phyloP scores from a whole-genome alignment of 2,888 invertebrate species.

The Spialia ferax region DNA sequence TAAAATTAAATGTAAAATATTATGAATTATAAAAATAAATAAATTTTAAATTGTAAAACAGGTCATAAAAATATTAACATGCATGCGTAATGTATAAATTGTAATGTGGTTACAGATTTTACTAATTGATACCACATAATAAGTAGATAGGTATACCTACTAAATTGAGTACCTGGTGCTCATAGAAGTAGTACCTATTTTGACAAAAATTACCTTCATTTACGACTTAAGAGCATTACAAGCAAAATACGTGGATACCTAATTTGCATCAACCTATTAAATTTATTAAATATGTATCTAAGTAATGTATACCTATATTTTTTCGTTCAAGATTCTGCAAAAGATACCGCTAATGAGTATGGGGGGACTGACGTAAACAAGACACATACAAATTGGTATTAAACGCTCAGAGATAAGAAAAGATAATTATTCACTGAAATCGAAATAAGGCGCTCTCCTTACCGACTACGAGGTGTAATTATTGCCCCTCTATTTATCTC shows the following conservation, averaged over 20 bases:
- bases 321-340: background rate
- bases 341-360: conserved; percentile 9
- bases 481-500: no score
- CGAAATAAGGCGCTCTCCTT: background rate
- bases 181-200: background rate
- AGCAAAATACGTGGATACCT: background rate
- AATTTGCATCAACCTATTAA: conserved; percentile 7
- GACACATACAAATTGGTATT: conserved; percentile 11
- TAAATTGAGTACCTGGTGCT: no score
- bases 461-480: background rate
- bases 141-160: no score
- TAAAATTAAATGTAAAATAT: background rate
- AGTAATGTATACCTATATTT: no score
- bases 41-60: no score
- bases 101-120: no score
- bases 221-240: background rate
- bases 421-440: conserved; percentile 1
- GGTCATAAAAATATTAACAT: no score
- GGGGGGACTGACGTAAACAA: background rate
- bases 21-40: no score
- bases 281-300: no score
- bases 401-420: conserved; percentile 13
- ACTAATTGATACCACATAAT: no score
- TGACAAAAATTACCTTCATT: background rate
- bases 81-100: no score